Evolutionary conservation across 2,113 vertebrate species (phyloP).

Genomic region (Scolopax mira): DNA sequence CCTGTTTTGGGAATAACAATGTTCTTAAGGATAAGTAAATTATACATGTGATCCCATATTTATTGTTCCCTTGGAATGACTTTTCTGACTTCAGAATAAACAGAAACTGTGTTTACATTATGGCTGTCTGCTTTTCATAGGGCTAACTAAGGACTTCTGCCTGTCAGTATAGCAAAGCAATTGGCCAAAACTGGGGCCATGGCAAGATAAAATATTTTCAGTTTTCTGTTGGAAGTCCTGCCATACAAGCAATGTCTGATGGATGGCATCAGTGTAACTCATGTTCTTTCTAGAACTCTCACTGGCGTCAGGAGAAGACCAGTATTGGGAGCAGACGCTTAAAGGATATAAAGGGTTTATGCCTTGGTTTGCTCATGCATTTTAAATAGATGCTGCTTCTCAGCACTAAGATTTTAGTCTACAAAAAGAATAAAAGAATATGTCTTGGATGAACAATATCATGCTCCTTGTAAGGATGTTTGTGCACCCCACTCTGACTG

Average conservation of each 20-base stretch:
- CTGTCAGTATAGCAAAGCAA: not conserved
- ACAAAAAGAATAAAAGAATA: not conserved
- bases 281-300: not conserved
- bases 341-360: not conserved
- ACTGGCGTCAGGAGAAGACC: not conserved
- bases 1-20: not conserved
- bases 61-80: constrained; percentile 20
- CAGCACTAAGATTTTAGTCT: not conserved
- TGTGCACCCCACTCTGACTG: not conserved
- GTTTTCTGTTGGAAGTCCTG: not conserved
- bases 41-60: not conserved
- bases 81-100: constrained; percentile 41
- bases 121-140: not conserved
- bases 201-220: not conserved
- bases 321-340: not conserved
- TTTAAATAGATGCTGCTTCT: not conserved
- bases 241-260: not conserved
- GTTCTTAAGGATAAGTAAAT: constrained; percentile 20
- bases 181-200: not conserved
- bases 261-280: not conserved
- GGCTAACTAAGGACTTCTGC: not conserved
- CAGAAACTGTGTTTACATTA: constrained; percentile 19
- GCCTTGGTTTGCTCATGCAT: not conserved
- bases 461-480: not conserved
- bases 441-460: not conserved